Evolutionary conservation across 2,797 vertebrate genomes (phyloP).

Genomic region (Mycteria americana): DNA sequence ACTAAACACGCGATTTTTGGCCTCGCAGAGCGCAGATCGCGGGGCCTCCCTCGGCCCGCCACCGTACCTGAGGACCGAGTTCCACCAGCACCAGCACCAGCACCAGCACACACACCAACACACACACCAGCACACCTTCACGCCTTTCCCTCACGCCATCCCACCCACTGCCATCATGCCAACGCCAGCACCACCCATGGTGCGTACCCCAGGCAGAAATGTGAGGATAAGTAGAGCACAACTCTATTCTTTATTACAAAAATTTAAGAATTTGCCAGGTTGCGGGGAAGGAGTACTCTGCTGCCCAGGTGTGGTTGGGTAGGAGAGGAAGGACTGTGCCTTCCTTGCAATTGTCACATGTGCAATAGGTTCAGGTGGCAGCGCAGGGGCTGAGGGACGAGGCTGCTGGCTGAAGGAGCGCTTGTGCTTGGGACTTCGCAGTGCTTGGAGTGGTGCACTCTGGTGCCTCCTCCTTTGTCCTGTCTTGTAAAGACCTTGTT

Average conservation of each 20-base stretch:
- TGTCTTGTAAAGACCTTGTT: not conserved
- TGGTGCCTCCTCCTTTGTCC: not conserved
- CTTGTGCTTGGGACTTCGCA: not conserved
- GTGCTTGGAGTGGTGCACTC: not conserved
- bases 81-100: constrained; percentile 97
- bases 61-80: constrained; percentile 96
- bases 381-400: not conserved
- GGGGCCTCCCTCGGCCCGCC: constrained; percentile 91
- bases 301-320: not conserved
- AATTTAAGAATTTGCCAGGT: not conserved
- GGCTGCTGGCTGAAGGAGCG: not conserved
- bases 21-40: constrained; percentile 93
- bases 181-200: constrained; percentile 97
- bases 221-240: constrained; percentile 94
- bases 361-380: not conserved
- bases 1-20: constrained; percentile 96
- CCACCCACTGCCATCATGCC: constrained; percentile 93
- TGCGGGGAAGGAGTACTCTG: not conserved
- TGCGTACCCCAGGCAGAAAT: constrained; percentile 98
- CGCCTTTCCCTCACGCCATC: constrained; percentile 92
- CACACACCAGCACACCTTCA: constrained; percentile 99
- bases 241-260: constrained; percentile 65
- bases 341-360: rapidly evolving
- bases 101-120: constrained; percentile 99
- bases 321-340: not conserved